phyloP scores from a whole-genome alignment of 2,113 vertebrate species.

The Lonchura striata region DNA sequence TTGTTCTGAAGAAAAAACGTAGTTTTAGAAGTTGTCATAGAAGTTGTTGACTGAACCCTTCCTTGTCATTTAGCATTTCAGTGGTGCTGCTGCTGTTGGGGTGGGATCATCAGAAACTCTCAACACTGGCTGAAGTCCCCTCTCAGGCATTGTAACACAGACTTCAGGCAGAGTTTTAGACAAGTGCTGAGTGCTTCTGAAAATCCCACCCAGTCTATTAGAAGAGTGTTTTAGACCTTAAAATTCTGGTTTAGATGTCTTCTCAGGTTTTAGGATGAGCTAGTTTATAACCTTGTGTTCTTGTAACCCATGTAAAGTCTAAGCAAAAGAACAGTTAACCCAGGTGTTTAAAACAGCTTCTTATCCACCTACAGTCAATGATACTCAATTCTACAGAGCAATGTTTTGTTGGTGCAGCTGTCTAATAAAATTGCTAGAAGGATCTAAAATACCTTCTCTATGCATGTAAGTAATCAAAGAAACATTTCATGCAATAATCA shows the following conservation, averaged over 20 bases:
- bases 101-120: slow-evolving; percentile 19
- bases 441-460: slow-evolving; percentile 23
- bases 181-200: neutral
- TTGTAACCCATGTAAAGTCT: neutral
- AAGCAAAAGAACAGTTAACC: neutral
- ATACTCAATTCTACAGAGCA: neutral
- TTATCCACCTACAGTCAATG: neutral
- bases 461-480: neutral
- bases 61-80: slow-evolving; percentile 49
- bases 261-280: slow-evolving; percentile 1
- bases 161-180: neutral
- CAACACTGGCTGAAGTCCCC: neutral
- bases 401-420: neutral
- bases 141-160: slow-evolving; percentile 38
- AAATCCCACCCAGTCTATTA: slow-evolving; percentile 9
- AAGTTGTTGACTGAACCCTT: neutral
- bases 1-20: slow-evolving; percentile 25
- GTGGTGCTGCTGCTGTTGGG: slow-evolving; percentile 31
- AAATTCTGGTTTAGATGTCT: slow-evolving; percentile 10
- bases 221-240: slow-evolving; percentile 12
- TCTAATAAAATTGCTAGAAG: neutral
- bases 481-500: slow-evolving; percentile 29
- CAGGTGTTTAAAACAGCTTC: neutral
- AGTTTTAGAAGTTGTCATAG: slow-evolving; percentile 9
- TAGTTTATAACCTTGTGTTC: neutral